These are phyloP conservation scores for Ptilonorhynchus violaceus DNA, from an alignment of 2,113 vertebrate species.

Conservation along the genomic window DNA sequence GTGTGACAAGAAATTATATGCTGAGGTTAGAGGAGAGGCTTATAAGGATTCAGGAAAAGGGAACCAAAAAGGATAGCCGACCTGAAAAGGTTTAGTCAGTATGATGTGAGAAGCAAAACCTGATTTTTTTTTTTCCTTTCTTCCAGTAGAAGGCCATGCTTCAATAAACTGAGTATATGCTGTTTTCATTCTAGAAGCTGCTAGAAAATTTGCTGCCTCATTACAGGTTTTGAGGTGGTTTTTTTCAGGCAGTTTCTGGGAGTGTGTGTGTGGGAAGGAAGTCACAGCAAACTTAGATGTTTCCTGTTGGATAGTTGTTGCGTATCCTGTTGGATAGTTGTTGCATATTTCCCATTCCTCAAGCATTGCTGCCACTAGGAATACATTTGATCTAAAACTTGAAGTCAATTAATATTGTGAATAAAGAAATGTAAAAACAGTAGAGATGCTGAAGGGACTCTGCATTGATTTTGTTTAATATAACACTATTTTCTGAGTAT, in stretches of 20 bases:
- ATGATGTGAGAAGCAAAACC: background rate
- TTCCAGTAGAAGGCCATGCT: background rate
- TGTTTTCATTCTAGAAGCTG: background rate
- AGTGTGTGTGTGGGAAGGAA: conserved; percentile 64
- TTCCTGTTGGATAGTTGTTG: conserved; percentile 71
- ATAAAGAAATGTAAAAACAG: background rate
- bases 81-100: background rate
- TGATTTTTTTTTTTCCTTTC: background rate
- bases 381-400: background rate
- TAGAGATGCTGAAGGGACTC: background rate
- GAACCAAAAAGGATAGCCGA: background rate
- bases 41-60: background rate
- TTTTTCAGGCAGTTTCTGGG: conserved; percentile 35
- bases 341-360: conserved; percentile 58
- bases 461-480: background rate
- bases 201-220: background rate
- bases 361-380: background rate
- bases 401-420: background rate
- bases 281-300: conserved; percentile 47
- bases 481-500: background rate
- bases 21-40: background rate
- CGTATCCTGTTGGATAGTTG: conserved; percentile 67
- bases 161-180: background rate
- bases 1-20: conserved; percentile 6
- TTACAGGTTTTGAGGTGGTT: background rate